phyloP scores from a whole-genome alignment of 1,140 invertebrate genomes.

The Drosophila ohnishii region DNA sequence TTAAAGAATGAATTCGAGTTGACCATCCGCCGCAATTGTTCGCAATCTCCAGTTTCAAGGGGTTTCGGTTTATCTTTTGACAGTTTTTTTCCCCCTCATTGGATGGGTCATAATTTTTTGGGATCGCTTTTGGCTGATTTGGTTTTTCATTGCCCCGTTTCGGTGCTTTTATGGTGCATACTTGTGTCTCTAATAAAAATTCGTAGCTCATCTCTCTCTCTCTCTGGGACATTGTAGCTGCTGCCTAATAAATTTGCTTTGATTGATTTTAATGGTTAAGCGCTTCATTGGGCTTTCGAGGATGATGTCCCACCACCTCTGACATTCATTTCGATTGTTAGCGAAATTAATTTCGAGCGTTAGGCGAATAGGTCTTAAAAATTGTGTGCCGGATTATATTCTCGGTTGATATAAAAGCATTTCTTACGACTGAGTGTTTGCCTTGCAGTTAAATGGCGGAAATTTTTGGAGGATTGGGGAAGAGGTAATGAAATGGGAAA shows the following conservation, averaged over 20 bases:
- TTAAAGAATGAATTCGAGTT: slow-evolving; percentile 46
- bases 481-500: slow-evolving; percentile 27
- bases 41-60: slow-evolving; percentile 39
- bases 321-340: slow-evolving; percentile 63
- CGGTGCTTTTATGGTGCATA: slow-evolving; percentile 65
- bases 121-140: slow-evolving; percentile 75
- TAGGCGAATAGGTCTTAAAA: slow-evolving; percentile 71
- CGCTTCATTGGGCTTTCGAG: slow-evolving; percentile 77
- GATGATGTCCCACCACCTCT: slow-evolving; percentile 42
- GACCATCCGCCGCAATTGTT: slow-evolving; percentile 46
- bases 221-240: slow-evolving; percentile 66
- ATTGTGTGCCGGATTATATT: slow-evolving; percentile 72
- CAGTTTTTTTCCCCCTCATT: slow-evolving; percentile 41
- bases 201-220: slow-evolving; percentile 20
- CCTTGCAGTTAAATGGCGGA: slow-evolving; percentile 67
- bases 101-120: slow-evolving; percentile 64
- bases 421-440: slow-evolving; percentile 76
- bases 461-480: slow-evolving; percentile 12
- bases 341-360: slow-evolving; percentile 75
- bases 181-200: slow-evolving; percentile 62
- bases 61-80: slow-evolving; percentile 74
- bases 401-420: slow-evolving; percentile 67
- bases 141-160: slow-evolving; percentile 73
- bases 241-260: slow-evolving; percentile 80
- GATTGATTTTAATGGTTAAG: slow-evolving; percentile 82